Conservation (phyloP, 2,797 vertebrate genomes). For the Scleropages formosus region DNA sequence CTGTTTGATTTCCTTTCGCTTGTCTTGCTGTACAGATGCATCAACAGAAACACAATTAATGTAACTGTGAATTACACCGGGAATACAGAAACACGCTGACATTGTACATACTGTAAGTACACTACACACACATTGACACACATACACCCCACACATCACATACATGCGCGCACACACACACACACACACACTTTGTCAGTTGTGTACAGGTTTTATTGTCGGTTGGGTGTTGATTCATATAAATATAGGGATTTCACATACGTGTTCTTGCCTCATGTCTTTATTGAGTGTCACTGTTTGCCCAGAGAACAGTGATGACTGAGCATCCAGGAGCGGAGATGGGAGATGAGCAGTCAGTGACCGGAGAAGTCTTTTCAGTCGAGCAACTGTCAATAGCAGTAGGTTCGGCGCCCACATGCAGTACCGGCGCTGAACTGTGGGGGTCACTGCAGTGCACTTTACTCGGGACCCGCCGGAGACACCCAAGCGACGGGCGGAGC, state of each 20-base stretch:
- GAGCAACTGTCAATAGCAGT: too few relatives aligned
- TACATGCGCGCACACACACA: too few relatives aligned
- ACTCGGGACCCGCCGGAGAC: too few relatives aligned
- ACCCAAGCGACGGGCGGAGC: too few relatives aligned
- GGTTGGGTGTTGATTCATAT: slow-evolving; percentile 36
- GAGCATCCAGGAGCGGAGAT: too few relatives aligned
- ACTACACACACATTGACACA: slow-evolving; percentile 37
- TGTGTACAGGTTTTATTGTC: slow-evolving; percentile 38
- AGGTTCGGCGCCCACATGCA: too few relatives aligned
- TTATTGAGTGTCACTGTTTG: slow-evolving; percentile 26
- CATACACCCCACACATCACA: slow-evolving; percentile 25
- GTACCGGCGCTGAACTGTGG: too few relatives aligned
- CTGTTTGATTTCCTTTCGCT: slow-evolving; percentile 30
- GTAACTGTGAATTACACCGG: slow-evolving; percentile 14
- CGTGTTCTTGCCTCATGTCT: slow-evolving; percentile 31
- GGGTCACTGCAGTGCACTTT: too few relatives aligned
- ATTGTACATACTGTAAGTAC: slow-evolving; percentile 49
- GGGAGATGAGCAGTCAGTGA: too few relatives aligned
- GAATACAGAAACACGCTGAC: slow-evolving; percentile 24
- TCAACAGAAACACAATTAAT: slow-evolving; percentile 42
- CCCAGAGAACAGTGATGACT: too few relatives aligned
- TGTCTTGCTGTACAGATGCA: slow-evolving; percentile 60
- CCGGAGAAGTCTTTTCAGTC: too few relatives aligned
- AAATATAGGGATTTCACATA: slow-evolving; percentile 41
- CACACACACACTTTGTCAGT: slow-evolving; percentile 33